phyloP scores from a whole-genome alignment of 1,140 invertebrate genomes.

The Diuraphis noxia region DNA sequence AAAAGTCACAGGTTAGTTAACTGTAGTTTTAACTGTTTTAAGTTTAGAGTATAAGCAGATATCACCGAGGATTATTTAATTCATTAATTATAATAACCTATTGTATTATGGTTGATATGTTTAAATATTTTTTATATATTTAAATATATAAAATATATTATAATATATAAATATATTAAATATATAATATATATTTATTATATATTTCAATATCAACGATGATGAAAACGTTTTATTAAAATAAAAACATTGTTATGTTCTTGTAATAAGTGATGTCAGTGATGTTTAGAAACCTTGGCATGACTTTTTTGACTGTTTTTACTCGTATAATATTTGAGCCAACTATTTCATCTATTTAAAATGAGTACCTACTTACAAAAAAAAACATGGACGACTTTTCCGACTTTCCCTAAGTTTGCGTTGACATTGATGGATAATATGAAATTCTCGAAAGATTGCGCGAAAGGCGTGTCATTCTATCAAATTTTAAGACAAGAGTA shows the following conservation, averaged over 20 bases:
- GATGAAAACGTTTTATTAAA: not conserved
- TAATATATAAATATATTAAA: no score
- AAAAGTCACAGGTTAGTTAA: slow-evolving; percentile 78
- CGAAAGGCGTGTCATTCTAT: not conserved
- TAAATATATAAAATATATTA: no score
- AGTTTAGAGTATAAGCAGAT: not conserved
- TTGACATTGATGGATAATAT: slow-evolving; percentile 17
- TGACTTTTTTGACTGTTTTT: not conserved
- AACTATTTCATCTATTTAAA: not conserved
- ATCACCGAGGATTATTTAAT: not conserved
- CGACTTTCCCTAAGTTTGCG: not conserved
- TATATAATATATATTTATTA: no score
- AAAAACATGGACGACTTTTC: not conserved
- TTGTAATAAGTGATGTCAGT: no score
- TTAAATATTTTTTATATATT: no score
- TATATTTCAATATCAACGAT: no score
- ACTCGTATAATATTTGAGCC: no score
- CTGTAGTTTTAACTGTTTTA: not conserved
- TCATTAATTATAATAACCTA: not conserved
- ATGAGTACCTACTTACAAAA: not conserved
- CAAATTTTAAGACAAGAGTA: not conserved
- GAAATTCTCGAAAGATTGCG: not conserved
- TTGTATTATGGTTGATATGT: not conserved
- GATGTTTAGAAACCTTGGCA: not conserved
- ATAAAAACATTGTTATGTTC: not conserved